Evolutionary conservation across 2,113 vertebrate genomes (phyloP).

Genomic region (Geothlypis trichas): DNA sequence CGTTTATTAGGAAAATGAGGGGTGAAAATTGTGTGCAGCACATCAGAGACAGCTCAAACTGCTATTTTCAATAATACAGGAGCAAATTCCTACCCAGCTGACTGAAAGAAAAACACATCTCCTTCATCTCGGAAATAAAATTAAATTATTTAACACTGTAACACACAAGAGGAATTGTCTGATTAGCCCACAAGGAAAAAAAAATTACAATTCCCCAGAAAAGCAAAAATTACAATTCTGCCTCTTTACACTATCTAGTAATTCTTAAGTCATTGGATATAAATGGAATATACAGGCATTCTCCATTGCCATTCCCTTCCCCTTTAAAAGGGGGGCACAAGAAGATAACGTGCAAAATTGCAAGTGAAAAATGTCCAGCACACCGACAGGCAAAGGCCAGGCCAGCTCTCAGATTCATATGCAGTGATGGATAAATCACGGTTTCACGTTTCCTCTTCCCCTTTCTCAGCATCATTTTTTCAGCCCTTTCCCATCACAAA

Average conservation of each 20-base stretch:
- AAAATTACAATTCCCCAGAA: background rate
- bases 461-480: constrained; percentile 33
- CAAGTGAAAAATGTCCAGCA: constrained; percentile 67
- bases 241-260: background rate
- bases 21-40: background rate
- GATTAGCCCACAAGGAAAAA: background rate
- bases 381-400: constrained; percentile 34
- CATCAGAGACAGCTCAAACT: background rate
- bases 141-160: background rate
- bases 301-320: constrained; percentile 16
- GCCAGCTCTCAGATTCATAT: constrained; percentile 48
- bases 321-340: constrained; percentile 53
- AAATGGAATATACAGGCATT: background rate
- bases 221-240: background rate
- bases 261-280: background rate
- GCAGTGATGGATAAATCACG: constrained; percentile 23
- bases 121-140: background rate
- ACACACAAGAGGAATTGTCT: background rate
- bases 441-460: constrained; percentile 6
- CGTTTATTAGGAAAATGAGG: background rate
- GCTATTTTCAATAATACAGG: background rate
- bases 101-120: background rate
- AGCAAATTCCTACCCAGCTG: background rate
- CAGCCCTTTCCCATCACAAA: constrained; percentile 41
- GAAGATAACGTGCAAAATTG: constrained; percentile 65